Evolutionary conservation across 2,888 invertebrate species (phyloP), one percentile per base, ranked within the genome.

Genomic region (Podotricha telesiphe): DNA sequence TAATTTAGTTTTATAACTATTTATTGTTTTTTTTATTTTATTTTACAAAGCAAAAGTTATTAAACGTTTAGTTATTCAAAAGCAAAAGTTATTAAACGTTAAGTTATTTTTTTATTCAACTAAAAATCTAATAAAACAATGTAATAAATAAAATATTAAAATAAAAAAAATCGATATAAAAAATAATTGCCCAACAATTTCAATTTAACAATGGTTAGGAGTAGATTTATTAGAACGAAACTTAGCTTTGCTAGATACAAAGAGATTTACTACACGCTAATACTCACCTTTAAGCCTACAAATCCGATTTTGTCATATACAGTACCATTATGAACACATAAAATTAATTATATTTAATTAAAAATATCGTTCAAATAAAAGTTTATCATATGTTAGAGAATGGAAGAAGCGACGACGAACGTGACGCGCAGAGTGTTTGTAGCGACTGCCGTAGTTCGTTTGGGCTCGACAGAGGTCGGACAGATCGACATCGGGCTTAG

Each of bases 371-470:
- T 74, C 66, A 76, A 79, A 84, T 85, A 86, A 89, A 90, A 89
- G 88, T 89, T 88, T 79, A 79, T 79, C 84, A 88, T 86, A 86
- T 86, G 84, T 85, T 82, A 72, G 75, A 51, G 68, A 76, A 73
- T 71, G 69, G 64, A 69, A 75, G 37, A 79, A 80, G 77, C 74
- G 20, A 80, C 81, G 79, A 80, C 79, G 77, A 75, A 80, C 81
- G 78, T 76, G 70, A 69, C 73, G 73, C 76, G 74, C 81, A 80
- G 76, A 73, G 83, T 82, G 76, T 81, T 78, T 77, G 71, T 73
- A 77, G 79, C 82, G 83, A 91, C 90, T 90, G 85, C 75, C 73
- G 62, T 56, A 55, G 51, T 61, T 78, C 78, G 75, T 20, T 58
- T 62, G 37, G 64, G 53, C 69, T 80, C 82, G 79, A 71, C 64